Percentiles rank a stretch among this genome's conserved stretches.
Conservation (phyloP, 2,888 invertebrate genomes). For the Megalurothrips usitatus region DNA sequence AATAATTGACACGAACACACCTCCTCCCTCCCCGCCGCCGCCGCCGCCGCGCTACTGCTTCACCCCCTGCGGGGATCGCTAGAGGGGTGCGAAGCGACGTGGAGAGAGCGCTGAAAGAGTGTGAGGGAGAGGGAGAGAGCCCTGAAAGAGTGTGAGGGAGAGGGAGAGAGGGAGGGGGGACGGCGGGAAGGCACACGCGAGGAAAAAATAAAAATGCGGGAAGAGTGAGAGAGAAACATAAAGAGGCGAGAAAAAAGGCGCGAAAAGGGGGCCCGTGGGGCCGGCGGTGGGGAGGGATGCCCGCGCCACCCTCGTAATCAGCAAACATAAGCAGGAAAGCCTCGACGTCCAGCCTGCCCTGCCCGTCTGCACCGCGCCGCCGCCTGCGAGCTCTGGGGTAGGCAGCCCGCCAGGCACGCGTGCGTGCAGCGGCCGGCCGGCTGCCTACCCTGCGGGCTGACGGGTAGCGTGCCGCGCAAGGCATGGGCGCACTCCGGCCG, state of each 20-base stretch:
- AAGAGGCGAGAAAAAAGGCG: neutral
- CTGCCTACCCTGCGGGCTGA: no score
- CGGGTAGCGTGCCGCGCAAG: no score
- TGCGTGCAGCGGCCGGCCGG: no score
- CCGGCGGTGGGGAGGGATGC: neutral
- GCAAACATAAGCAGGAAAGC: neutral
- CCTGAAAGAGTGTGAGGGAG: neutral
- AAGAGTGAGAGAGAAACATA: neutral
- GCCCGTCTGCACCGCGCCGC: neutral
- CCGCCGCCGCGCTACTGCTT: no score
- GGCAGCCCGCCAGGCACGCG: neutral
- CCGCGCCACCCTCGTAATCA: neutral
- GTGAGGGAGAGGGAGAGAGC: neutral
- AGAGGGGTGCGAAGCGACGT: neutral
- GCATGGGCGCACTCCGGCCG: no score
- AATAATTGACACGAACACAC: conserved; percentile 26
- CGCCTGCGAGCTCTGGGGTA: neutral
- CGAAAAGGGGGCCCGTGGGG: neutral
- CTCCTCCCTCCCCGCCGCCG: neutral
- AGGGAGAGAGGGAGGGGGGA: neutral
- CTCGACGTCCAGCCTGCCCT: neutral
- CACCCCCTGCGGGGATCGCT: neutral
- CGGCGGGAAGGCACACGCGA: neutral
- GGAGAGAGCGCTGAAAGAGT: neutral
- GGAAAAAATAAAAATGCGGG: neutral